Evolutionary conservation across 2,113 vertebrate genomes (phyloP).

Genomic region (Panurus biarmicus): DNA sequence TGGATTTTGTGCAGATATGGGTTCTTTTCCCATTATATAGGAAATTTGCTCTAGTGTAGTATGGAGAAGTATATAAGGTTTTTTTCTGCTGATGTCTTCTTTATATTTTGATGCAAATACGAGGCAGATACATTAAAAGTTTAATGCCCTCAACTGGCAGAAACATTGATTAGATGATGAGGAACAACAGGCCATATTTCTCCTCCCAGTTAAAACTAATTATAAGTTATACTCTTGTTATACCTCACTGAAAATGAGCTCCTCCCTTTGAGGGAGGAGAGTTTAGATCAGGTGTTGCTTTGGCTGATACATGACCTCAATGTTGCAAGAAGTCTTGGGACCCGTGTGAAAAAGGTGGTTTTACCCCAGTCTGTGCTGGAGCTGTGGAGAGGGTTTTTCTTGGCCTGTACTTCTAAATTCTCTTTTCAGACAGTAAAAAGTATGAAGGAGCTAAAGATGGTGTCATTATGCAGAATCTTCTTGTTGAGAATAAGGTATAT

Average conservation of each 20-base stretch:
- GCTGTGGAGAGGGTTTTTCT: neutral
- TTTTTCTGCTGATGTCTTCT: neutral
- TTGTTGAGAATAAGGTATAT: neutral
- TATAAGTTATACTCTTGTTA: neutral
- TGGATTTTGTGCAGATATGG: neutral
- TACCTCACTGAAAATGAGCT: neutral
- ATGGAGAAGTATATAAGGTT: neutral
- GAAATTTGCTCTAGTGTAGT: neutral
- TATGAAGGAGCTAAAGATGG: neutral
- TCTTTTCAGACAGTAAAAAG: neutral
- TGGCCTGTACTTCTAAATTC: neutral
- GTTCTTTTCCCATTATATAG: neutral
- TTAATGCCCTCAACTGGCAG: neutral
- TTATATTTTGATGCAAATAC: neutral
- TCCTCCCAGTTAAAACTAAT: neutral
- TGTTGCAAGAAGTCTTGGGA: neutral
- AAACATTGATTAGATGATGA: neutral
- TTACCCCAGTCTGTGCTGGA: neutral
- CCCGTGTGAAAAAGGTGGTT: neutral
- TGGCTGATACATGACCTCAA: rapidly evolving
- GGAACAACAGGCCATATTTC: neutral
- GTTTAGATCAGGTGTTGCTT: neutral
- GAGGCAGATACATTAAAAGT: neutral
- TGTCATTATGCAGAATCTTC: neutral
- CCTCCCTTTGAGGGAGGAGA: neutral